Evolutionary conservation across 2,888 invertebrate genomes (phyloP), one percentile per base, ranked within the genome.

Genomic region (Escarpia spicata): DNA sequence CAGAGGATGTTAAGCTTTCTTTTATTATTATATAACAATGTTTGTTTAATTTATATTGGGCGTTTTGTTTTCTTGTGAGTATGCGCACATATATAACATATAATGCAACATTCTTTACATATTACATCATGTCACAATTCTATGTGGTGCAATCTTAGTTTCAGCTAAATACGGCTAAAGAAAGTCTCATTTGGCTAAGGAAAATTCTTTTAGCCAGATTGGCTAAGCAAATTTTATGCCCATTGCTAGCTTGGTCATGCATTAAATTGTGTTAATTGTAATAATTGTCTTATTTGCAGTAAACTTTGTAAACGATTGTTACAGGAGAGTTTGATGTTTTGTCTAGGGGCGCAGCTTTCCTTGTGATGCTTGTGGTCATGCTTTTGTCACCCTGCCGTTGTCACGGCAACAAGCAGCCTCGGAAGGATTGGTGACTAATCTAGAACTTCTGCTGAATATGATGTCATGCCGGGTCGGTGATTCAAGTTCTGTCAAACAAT

Each of bases 291-390:
- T 75, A 26, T 19, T n/a, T n/a, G 19, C 19, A 75, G n/a, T 26
- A 26, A 75, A 75, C 75, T 4, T 26, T 26, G 3, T 75, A 19
- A 26, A 3, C 19, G 3, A 75, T n/a, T 26, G 26, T 8, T 75
- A 15, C n/a, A n/a, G 75, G 19, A 75, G 1, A 75, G 26, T n/a
- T n/a, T 75, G 75, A 26, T 75, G 75, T 75, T 52, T 93, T 52
- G 92, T 93, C 12, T 93, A 96, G 96, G 96, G 96, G 0, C 94
- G 95, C 26, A 91, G 93, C 4, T 96, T 95, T 94, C 95, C 95
- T 2, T 96, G 95, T 93, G 96, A 96, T 92, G 93, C 95, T 2
- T 96, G 96, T 94, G 95, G 95, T 4, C 94, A 96, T 91, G 95
- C 95, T 2, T 96, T 96, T 93, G 94, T 95, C 37, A 95, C 95